Base-by-base conservation (phyloP, 2,888 invertebrate species). In the Pardosa pseudoannulata region DNA sequence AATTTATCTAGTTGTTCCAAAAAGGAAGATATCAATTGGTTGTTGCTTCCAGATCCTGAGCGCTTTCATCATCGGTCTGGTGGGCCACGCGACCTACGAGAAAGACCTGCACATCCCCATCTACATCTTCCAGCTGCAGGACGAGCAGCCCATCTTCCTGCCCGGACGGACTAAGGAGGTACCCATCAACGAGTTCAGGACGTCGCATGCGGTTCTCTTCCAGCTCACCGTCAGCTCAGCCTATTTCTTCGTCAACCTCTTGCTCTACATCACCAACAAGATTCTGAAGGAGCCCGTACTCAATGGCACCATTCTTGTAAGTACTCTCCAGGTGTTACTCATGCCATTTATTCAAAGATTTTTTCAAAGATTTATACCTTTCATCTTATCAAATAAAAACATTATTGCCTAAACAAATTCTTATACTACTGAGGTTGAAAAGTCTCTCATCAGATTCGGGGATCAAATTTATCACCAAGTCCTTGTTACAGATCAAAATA, bases 81-180 rank as follows among this genome's bases (percentile, higher is more conserved):
- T 83, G 19, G 29, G 39, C 9, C 78, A 78, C 31, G 78, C 83
- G 0, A 78, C 78, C 0, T 83, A 83, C 31, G 78, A 83, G 36
- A 41, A 50, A 1, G 46, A 65, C 0, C 67, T 67, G 11, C 16
- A 28, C 1, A 50, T 83, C 0, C 78, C 78, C 5, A 65, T n/a
- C 5, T 78, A 64, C 28, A 28, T 27, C 0, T 65, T 73, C 41
- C 19, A 67, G n/a, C 16, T 72, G 1, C 39, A 56, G 1, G 27
- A 67, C 1, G 73, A 39, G 0, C 28, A 23, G 1, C 72, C 72
- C 7, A 19, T 31, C 9, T 75, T 82, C 23, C 7, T 19, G 1
- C 13, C 23, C 9, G 67, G 23, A 13, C 19, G 72, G 0, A 7
- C 39, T 2, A 28, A 71, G n/a, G 41, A 23, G 0, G 29, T 83